Evolutionary conservation across 2,113 vertebrate species (phyloP).

Genomic region (Castor canadensis): DNA sequence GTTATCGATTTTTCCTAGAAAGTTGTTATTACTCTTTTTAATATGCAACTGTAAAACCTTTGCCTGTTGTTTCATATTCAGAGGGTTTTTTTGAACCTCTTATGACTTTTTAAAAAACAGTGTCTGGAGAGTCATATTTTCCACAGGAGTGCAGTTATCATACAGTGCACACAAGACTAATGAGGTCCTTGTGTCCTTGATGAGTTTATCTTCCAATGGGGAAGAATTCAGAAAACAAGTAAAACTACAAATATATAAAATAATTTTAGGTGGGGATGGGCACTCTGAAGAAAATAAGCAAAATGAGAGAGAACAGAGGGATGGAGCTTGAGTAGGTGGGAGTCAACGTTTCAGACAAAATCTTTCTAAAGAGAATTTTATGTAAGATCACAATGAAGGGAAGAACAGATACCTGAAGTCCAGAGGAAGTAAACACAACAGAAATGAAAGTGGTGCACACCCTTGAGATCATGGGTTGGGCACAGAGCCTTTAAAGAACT

Average conservation of each 20-base stretch:
- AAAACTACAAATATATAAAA: background rate
- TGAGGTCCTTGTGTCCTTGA: background rate
- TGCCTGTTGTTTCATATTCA: background rate
- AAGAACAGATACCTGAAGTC: background rate
- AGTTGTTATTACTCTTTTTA: background rate
- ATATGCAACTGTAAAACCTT: background rate
- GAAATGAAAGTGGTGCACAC: background rate
- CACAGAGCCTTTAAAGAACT: background rate
- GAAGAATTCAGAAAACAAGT: background rate
- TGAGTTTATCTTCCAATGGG: background rate
- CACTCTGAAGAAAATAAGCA: background rate
- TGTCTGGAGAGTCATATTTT: background rate
- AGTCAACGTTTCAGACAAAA: background rate
- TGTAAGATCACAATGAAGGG: background rate
- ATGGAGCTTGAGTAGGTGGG: background rate
- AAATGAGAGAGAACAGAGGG: background rate
- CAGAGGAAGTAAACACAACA: background rate
- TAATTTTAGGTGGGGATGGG: background rate
- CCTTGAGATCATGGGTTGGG: background rate
- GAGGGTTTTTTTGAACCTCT: background rate
- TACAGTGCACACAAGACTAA: background rate
- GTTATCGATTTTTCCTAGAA: conserved; percentile 36
- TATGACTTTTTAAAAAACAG: background rate
- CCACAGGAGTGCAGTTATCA: background rate
- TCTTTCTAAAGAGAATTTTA: background rate